A percentile compares a stretch with the other conserved stretches of the same genome.
phyloP scores from a whole-genome alignment of 2,797 vertebrate genomes.

The Cyclura pinguis region DNA sequence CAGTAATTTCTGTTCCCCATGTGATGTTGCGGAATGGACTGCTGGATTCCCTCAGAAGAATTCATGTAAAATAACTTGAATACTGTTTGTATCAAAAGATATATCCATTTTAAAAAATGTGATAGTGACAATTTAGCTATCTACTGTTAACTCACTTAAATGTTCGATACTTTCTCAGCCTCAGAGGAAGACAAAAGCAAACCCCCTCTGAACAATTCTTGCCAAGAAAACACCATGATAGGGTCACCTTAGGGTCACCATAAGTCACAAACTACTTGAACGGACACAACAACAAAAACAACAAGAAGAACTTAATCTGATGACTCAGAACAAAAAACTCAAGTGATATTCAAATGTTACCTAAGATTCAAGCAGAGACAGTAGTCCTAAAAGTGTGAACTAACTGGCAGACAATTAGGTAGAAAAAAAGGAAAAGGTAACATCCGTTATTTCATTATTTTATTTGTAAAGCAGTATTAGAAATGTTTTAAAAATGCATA shows the following conservation, averaged over 20 bases:
- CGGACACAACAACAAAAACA: too few relatives aligned
- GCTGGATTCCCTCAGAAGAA: not conserved
- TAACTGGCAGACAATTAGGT: slow-evolving; percentile 11
- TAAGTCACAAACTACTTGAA: too few relatives aligned
- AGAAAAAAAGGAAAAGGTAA: not conserved
- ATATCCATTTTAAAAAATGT: not conserved
- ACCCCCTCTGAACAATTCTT: too few relatives aligned
- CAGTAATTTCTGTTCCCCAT: slow-evolving; percentile 8
- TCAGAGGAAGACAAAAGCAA: too few relatives aligned
- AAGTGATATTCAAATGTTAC: not conserved
- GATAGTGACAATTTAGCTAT: not conserved
- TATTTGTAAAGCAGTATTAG: not conserved
- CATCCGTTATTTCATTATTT: not conserved
- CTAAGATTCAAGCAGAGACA: not conserved
- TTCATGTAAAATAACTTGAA: not conserved
- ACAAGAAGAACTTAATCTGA: not conserved
- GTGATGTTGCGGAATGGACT: not conserved
- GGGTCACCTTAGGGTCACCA: too few relatives aligned
- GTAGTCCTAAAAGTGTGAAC: not conserved
- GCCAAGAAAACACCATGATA: too few relatives aligned
- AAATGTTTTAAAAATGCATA: not conserved
- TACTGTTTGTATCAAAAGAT: not conserved
- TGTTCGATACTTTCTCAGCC: not conserved
- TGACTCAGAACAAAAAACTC: slow-evolving; percentile 14
- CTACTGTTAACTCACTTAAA: not conserved